Conservation (phyloP, 2,888 invertebrate species). For the Vesta saturnalis region DNA sequence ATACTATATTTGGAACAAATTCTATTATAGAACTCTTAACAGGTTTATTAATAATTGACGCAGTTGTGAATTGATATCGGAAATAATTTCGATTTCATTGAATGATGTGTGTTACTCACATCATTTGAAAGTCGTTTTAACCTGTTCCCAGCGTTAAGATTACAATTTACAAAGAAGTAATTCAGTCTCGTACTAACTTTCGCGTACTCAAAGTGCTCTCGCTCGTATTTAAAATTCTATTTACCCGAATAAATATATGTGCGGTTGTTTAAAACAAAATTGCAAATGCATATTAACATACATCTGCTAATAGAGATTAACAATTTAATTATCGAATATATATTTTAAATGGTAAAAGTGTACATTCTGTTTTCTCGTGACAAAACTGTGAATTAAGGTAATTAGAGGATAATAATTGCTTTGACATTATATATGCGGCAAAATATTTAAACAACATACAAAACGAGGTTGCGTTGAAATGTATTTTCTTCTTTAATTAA, state of each 20-base stretch:
- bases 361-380: conserved; percentile 3
- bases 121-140: conserved; percentile 10
- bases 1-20: conserved; percentile 8
- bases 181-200: conserved; percentile 2
- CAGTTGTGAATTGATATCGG: not conserved
- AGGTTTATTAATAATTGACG: not conserved
- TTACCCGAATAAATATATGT: no score
- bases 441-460: not conserved
- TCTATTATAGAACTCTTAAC: not conserved
- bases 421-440: not conserved
- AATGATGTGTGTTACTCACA: not conserved
- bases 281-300: not conserved
- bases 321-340: not conserved
- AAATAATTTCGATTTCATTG: conserved; percentile 12
- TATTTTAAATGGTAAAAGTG: not conserved
- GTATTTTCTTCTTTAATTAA: not conserved
- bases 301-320: not conserved
- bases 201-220: conserved; percentile 1
- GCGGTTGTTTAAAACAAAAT: not conserved
- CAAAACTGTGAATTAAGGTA: conserved; percentile 5
- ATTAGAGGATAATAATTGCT: not conserved
- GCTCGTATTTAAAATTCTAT: not conserved
- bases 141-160: not conserved
- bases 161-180: conserved; percentile 2
- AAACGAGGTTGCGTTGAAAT: not conserved